phyloP scores from a whole-genome alignment of 1,140 invertebrate species.

The Drosophila pallidifrons region DNA sequence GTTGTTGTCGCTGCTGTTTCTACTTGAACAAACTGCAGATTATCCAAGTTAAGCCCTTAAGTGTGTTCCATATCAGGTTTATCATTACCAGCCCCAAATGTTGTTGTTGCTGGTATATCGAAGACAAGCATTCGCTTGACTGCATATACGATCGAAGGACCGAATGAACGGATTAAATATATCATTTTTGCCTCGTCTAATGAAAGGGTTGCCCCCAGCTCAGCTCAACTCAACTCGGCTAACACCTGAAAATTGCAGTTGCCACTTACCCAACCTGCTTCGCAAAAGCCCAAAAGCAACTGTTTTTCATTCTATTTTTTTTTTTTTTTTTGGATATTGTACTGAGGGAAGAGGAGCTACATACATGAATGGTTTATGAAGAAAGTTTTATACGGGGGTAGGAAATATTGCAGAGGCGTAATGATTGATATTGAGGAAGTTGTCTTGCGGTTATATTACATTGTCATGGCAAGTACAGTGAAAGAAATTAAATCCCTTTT shows the following conservation, averaged over 20 bases:
- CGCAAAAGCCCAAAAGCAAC: conserved; percentile 44
- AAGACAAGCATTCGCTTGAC: conserved; percentile 67
- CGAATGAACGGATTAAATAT: conserved; percentile 81
- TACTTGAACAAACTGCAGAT: conserved; percentile 79
- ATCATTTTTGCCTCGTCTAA: conserved; percentile 77
- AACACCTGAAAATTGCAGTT: conserved; percentile 78
- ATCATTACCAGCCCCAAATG: conserved; percentile 52
- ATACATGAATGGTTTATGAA: conserved; percentile 64
- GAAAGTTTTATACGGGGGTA: conserved; percentile 66
- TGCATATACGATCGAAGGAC: conserved; percentile 44
- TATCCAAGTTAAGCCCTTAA: conserved; percentile 81
- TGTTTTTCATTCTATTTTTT: conserved; percentile 16
- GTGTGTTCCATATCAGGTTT: conserved; percentile 82
- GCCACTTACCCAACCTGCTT: conserved; percentile 35
- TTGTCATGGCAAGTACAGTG: conserved; percentile 46
- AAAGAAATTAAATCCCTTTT: neutral
- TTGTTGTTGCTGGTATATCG: conserved; percentile 45
- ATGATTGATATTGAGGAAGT: conserved; percentile 83
- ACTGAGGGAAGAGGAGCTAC: conserved; percentile 4
- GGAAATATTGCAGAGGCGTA: conserved; percentile 68
- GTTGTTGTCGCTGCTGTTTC: conserved; percentile 67
- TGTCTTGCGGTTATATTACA: conserved; percentile 63
- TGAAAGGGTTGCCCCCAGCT: conserved; percentile 70
- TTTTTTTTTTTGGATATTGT: no score
- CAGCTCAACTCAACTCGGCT: conserved; percentile 41